Evolutionary conservation across 2,888 invertebrate species (phyloP).

Genomic region (Ditula angustiorana): DNA sequence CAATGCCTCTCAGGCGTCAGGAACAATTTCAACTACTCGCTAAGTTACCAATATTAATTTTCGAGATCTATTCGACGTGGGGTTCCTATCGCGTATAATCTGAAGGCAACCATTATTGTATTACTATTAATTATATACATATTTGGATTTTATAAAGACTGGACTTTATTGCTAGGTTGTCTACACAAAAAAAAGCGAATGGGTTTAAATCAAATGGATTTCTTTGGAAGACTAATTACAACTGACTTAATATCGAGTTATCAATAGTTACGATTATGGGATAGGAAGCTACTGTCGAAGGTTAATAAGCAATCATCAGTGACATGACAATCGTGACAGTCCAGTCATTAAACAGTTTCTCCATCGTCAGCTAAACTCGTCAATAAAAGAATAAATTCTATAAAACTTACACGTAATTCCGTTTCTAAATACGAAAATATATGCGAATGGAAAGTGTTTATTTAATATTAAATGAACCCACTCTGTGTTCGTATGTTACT

Average conservation of each 20-base stretch:
- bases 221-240: conserved; percentile 34
- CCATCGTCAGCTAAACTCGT: conserved; percentile 19
- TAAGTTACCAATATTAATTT: conserved; percentile 77
- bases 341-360: conserved; percentile 13
- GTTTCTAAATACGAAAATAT: conserved; percentile 68
- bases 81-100: conserved; percentile 80
- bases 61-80: conserved; percentile 69
- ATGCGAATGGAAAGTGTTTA: conserved; percentile 73
- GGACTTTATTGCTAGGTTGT: conserved; percentile 36
- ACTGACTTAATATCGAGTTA: conserved; percentile 21
- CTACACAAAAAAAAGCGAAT: conserved; percentile 7
- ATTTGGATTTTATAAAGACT: conserved; percentile 26
- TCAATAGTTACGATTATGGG: not conserved
- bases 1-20: conserved; percentile 83
- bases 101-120: conserved; percentile 52
- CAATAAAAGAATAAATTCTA: conserved; percentile 38
- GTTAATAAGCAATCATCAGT: not conserved
- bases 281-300: conserved; percentile 14
- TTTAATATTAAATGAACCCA: conserved; percentile 69
- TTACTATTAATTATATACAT: conserved; percentile 34
- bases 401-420: conserved; percentile 47
- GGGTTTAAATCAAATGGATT: not conserved
- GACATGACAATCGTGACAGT: not conserved
- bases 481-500: conserved; percentile 63
- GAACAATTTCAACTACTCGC: conserved; percentile 84